Conservation (phyloP, 2,113 vertebrate species). For the Vidua chalybeata region DNA sequence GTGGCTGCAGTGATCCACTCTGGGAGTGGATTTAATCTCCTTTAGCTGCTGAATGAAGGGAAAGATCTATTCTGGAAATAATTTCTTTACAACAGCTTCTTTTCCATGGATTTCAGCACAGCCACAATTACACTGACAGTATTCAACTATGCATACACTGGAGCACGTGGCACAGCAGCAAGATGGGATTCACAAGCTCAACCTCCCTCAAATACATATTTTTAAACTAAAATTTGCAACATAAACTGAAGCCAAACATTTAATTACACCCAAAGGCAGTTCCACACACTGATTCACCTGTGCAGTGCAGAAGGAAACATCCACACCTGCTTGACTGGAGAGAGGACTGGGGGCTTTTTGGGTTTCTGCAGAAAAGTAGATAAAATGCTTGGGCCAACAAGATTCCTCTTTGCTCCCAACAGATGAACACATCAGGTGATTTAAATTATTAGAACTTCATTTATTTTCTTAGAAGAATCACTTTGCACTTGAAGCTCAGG, state of each 20-base stretch:
- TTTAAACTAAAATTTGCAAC: not conserved
- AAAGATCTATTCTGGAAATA: not conserved
- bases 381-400: not conserved
- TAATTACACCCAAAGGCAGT: not conserved
- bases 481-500: not conserved
- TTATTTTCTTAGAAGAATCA: not conserved
- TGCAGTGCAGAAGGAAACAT: not conserved
- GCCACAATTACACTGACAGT: not conserved
- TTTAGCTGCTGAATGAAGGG: not conserved
- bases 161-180: not conserved
- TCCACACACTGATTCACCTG: constrained; percentile 9
- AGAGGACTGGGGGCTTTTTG: not conserved
- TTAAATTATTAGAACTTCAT: not conserved
- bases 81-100: not conserved
- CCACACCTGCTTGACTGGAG: not conserved
- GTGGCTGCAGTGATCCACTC: not conserved
- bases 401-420: not conserved
- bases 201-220: not conserved
- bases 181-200: not conserved
- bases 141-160: not conserved
- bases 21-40: not conserved
- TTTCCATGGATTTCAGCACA: not conserved
- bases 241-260: not conserved
- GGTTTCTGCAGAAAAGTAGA: constrained; percentile 28
- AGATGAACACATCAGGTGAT: not conserved